Evolutionary conservation across 2,113 vertebrate species (phyloP), one percentile per base, ranked within the genome.

Genomic region (Hemichromis elongatus): DNA sequence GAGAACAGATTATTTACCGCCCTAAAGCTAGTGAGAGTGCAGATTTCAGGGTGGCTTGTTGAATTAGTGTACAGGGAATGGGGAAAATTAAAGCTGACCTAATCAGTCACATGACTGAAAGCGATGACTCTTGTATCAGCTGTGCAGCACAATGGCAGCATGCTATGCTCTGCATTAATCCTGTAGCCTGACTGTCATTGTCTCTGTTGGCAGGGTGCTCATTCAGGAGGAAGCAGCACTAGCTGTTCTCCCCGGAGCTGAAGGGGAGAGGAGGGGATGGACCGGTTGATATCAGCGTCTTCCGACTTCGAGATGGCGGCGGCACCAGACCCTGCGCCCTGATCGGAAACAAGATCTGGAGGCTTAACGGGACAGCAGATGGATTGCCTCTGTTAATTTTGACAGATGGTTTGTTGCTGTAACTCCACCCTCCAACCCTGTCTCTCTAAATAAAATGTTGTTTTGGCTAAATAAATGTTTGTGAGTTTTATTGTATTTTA

Each of bases 171-270:
- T 54, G 89, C 89, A 88, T 57, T 82, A 77, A 81, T 92, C 87
- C 83, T 90, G 81, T 81, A 3, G 10, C 63, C 75, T 93, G 50
- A 93, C 85, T 81, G 9, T 93, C 54, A 6, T 92, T 85, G 73
- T 92, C 63, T 89, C 54, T 7, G 70, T 54, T 73, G n/a, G 21
- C 92, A 96, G 96, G 96, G 82, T 96, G 96, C 92, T 96, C 96
- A 81, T 96, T 96, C 92, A 95, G 96, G 92, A 96, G 95, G 93
- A 96, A 96, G 96, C 96, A 96, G 94, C 96, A 96, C 89, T 96
- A 96, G 91, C 87, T 89, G 87, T 68, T 85, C 63, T 91, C 80
- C 85, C 84, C 45, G 37, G 88, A 79, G 89, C 87, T 91, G 85
- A 86, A 87, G 61, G 86, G 77, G 93, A 91, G 94, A 94, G 93